Evolutionary conservation across 1,140 invertebrate genomes (phyloP).

Genomic region (Scaptodrosophila lebanonensis): DNA sequence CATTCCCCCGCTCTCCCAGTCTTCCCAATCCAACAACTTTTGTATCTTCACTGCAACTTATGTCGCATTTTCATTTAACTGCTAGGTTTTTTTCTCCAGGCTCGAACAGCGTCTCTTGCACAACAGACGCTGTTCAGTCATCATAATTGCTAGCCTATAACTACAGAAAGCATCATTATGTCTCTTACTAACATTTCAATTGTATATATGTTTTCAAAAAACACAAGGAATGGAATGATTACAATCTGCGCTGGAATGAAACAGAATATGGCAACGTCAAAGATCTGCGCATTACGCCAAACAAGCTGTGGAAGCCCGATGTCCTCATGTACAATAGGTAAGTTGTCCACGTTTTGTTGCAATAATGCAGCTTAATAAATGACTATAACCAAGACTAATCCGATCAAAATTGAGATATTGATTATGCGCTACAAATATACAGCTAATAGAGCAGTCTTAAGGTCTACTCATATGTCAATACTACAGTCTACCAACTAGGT

Average conservation of each 20-base stretch:
- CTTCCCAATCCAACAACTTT: too few species aligned
- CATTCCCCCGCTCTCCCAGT: conserved; percentile 24
- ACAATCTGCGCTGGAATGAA: conserved; percentile 97
- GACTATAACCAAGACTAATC: conserved; percentile 12
- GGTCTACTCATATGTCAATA: not conserved
- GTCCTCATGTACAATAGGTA: conserved; percentile 99
- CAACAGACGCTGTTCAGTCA: too few species aligned
- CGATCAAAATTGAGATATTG: conserved; percentile 17
- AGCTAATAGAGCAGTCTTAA: conserved; percentile 10
- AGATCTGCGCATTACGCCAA: conserved; percentile 94
- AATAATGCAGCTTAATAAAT: not conserved
- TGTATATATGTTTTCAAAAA: conserved; percentile 1
- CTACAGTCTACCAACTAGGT: conserved; percentile 10
- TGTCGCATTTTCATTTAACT: too few species aligned
- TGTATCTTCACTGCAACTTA: too few species aligned
- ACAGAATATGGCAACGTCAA: conserved; percentile 95
- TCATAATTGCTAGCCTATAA: conserved; percentile 12
- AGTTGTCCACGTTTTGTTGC: conserved; percentile 60
- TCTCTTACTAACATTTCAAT: conserved; percentile 16
- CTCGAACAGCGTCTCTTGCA: too few species aligned
- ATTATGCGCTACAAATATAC: conserved; percentile 35
- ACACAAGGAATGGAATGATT: conserved; percentile 98
- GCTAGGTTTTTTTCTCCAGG: too few species aligned
- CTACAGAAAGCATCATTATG: not conserved
- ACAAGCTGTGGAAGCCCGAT: conserved; percentile 98